These are phyloP conservation scores for Etia nguti DNA, from an alignment of 2,113 vertebrate species.

Conservation along the genomic window DNA sequence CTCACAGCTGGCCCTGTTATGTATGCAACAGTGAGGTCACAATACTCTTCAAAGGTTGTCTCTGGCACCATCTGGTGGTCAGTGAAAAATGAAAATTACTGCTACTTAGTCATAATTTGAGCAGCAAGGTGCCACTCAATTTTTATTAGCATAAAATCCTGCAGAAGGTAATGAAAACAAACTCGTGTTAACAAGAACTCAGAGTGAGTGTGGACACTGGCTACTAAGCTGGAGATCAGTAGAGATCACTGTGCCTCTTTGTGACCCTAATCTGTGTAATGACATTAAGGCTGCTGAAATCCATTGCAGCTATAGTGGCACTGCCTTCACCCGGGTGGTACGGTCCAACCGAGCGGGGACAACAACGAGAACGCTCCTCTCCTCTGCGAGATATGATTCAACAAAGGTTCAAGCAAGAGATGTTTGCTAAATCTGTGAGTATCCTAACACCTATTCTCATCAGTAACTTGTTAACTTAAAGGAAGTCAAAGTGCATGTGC, in stretches of 20 bases:
- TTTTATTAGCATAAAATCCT: background rate
- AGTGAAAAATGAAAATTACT: background rate
- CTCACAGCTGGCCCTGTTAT: background rate
- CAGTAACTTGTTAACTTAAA: background rate
- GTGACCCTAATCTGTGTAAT: slow-evolving; percentile 71
- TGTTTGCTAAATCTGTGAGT: slow-evolving; percentile 56
- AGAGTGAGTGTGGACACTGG: background rate
- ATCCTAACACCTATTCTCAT: background rate
- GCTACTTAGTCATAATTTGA: background rate
- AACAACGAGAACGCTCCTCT: background rate
- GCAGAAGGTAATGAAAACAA: background rate
- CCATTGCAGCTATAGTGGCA: slow-evolving; percentile 16
- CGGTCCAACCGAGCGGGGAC: background rate
- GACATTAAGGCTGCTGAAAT: slow-evolving; percentile 49
- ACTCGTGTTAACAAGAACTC: background rate
- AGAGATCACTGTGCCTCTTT: slow-evolving; percentile 42
- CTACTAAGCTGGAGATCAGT: slow-evolving; percentile 16
- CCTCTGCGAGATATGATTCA: slow-evolving; percentile 4
- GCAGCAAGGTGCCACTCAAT: background rate
- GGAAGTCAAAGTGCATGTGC: background rate
- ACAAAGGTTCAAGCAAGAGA: slow-evolving; percentile 11
- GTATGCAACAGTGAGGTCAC: background rate
- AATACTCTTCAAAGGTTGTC: slow-evolving; percentile 12
- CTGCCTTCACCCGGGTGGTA: background rate
- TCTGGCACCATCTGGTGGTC: slow-evolving; percentile 70